A percentile compares a stretch with the other conserved stretches of the same genome.
These are phyloP conservation scores for Sciurus vulgaris DNA, from an alignment of 2,797 vertebrate genomes.

Conservation along the genomic window DNA sequence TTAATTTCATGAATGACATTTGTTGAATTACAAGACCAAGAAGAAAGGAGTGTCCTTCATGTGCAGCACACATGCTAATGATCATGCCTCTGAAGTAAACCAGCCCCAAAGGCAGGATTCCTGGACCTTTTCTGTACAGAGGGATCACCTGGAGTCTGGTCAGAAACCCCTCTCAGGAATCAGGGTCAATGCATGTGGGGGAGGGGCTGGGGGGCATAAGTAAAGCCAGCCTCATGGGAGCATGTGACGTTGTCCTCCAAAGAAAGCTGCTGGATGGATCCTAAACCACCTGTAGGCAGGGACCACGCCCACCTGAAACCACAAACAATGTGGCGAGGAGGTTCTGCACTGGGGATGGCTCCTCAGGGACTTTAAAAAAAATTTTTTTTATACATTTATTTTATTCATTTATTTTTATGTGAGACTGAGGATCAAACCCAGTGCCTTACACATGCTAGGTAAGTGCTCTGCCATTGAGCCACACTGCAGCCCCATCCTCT, in stretches of 20 bases:
- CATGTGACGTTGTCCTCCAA: neutral
- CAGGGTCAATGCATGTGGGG: neutral
- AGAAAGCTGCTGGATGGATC: neutral
- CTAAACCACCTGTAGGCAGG: neutral
- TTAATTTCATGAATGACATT: neutral
- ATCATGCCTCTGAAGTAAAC: neutral
- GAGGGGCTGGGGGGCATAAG: neutral
- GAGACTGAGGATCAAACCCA: no score
- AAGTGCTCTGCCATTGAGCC: no score
- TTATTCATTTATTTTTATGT: no score
- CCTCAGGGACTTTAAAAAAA: neutral
- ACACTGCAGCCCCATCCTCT: neutral
- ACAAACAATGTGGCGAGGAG: neutral
- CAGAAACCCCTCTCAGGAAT: neutral
- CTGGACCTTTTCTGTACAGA: neutral
- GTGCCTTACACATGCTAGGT: no score
- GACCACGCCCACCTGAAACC: no score
- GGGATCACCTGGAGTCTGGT: neutral
- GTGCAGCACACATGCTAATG: neutral
- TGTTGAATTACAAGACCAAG: neutral
- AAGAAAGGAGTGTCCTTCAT: neutral
- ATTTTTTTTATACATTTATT: no score
- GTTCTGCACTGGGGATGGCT: neutral
- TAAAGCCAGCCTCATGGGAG: neutral
- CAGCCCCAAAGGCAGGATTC: neutral